These are phyloP conservation scores for Onchidella celtica DNA, from an alignment of 2,888 invertebrate species.

Conservation along the genomic window DNA sequence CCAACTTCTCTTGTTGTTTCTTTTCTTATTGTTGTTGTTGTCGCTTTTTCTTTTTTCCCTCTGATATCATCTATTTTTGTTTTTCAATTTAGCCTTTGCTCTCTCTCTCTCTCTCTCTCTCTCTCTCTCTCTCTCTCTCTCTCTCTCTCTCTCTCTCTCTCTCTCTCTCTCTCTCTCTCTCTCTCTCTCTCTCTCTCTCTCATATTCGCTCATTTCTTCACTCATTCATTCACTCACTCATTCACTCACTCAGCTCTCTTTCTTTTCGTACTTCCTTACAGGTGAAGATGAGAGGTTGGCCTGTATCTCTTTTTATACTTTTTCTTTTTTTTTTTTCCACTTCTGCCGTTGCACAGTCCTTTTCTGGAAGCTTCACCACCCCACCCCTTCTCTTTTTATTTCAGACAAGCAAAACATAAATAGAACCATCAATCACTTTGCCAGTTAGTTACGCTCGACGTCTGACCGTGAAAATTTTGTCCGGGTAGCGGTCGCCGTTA, in stretches of 20 bases:
- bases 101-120: neutral
- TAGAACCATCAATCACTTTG: neutral
- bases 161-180: constrained; percentile 14
- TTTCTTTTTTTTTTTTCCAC: too few relatives aligned
- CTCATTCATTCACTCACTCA: too few relatives aligned
- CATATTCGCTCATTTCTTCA: too few relatives aligned
- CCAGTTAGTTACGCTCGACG: neutral
- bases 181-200: constrained; percentile 21
- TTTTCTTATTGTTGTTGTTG: neutral
- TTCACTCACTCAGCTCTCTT: too few relatives aligned
- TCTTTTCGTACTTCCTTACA: too few relatives aligned
- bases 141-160: constrained; percentile 1
- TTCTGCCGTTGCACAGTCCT: too few relatives aligned
- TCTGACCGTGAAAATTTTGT: neutral
- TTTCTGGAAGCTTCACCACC: too few relatives aligned
- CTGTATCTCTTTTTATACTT: too few relatives aligned
- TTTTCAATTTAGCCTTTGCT: neutral
- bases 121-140: neutral
- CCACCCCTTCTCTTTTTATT: neutral
- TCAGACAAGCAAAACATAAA: neutral
- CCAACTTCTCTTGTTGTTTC: neutral
- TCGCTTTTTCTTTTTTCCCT: neutral
- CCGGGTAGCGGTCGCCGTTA: neutral
- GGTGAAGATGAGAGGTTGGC: too few relatives aligned
- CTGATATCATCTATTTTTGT: neutral